Evolutionary conservation across 2,797 vertebrate genomes (phyloP).

Genomic region (Schizopygopsis malacanthus): DNA sequence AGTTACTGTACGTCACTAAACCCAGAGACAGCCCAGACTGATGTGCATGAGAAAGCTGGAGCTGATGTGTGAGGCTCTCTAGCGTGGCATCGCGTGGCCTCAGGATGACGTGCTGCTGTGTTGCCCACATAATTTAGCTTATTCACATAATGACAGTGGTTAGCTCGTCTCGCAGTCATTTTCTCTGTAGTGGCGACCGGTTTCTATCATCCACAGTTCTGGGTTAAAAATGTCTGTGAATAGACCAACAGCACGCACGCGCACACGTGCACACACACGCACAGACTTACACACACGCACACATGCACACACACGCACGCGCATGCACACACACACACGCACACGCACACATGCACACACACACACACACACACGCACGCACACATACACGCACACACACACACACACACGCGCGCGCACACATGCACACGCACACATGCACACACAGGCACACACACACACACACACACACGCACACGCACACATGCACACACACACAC

Average conservation of each 20-base stretch:
- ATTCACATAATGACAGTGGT: slow-evolving; percentile 78
- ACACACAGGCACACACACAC: neutral
- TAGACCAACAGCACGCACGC: neutral
- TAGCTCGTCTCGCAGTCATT: slow-evolving; percentile 64
- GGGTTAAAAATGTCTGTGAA: slow-evolving; percentile 40
- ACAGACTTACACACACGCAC: neutral
- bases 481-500: neutral
- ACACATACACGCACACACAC: too few relatives aligned
- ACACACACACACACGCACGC: too few relatives aligned
- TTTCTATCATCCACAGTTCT: slow-evolving; percentile 62
- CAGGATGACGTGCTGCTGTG: neutral
- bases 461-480: neutral
- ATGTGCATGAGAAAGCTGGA: neutral
- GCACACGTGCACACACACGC: neutral
- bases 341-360: too few relatives aligned
- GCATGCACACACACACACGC: neutral
- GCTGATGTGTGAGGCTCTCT: neutral
- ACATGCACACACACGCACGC: neutral
- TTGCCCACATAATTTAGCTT: slow-evolving; percentile 68
- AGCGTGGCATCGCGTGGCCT: neutral
- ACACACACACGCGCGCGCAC: too few relatives aligned
- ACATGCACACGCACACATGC: too few relatives aligned
- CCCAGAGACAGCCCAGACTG: neutral
- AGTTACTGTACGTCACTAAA: neutral
- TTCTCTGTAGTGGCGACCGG: slow-evolving; percentile 39